Conservation (phyloP, 2,888 invertebrate species). For the Tachina grossa region DNA sequence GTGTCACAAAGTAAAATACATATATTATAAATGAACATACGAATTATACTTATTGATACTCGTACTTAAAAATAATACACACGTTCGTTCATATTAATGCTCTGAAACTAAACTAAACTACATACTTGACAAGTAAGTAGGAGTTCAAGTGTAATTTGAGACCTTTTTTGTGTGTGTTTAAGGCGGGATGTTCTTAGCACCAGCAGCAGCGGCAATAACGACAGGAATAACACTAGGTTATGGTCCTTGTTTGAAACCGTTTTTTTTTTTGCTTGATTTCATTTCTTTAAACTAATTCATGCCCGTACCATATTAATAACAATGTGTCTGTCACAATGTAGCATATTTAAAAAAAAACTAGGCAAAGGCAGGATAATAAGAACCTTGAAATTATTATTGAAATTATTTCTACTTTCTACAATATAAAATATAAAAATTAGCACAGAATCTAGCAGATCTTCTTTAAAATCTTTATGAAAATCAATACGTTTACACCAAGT, state of each 20-base stretch:
- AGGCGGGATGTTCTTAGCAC: slow-evolving; percentile 5
- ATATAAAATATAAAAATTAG: too few relatives aligned
- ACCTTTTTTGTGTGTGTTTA: slow-evolving; percentile 4
- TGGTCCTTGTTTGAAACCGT: slow-evolving; percentile 31
- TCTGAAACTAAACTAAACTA: slow-evolving; percentile 15
- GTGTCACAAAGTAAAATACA: slow-evolving; percentile 43
- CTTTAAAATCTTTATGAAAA: too few relatives aligned
- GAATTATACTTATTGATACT: slow-evolving; percentile 48
- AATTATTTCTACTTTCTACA: too few relatives aligned
- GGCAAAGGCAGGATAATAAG: background rate
- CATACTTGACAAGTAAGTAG: slow-evolving; percentile 7
- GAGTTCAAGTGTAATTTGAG: slow-evolving; percentile 57
- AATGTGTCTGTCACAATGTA: background rate
- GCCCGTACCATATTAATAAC: background rate
- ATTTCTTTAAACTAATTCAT: slow-evolving; percentile 9
- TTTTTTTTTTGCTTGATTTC: slow-evolving; percentile 5
- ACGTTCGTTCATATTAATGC: slow-evolving; percentile 12
- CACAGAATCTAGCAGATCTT: too few relatives aligned
- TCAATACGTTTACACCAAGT: too few relatives aligned
- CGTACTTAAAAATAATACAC: slow-evolving; percentile 17
- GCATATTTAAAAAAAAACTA: background rate
- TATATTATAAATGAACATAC: background rate
- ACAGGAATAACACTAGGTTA: background rate
- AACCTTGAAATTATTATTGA: background rate
- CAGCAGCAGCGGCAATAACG: slow-evolving; percentile 13